These are phyloP conservation scores for Girardinichthys multiradiatus DNA, from an alignment of 2,113 vertebrate species.

Conservation along the genomic window DNA sequence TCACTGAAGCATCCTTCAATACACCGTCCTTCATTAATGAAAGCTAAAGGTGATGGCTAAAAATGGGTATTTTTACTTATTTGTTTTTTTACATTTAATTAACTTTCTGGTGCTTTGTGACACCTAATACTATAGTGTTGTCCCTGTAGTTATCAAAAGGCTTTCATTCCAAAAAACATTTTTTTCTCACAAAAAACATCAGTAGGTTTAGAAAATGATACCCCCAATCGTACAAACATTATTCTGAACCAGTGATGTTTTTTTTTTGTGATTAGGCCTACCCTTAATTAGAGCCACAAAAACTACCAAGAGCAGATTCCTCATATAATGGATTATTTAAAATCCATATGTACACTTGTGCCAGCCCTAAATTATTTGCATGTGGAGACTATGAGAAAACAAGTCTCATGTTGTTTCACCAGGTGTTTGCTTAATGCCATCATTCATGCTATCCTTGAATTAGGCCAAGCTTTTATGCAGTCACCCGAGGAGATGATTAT, in stretches of 20 bases:
- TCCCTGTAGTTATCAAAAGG: background rate
- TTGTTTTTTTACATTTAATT: too few species aligned
- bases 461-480: slow-evolving; percentile 10
- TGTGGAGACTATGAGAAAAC: slow-evolving; percentile 9
- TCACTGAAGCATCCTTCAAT: too few species aligned
- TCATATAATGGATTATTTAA: background rate
- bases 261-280: too few species aligned
- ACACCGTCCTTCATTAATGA: too few species aligned
- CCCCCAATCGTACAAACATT: too few species aligned
- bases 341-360: background rate
- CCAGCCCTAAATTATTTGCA: background rate
- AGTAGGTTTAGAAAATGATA: background rate
- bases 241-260: too few species aligned
- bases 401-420: slow-evolving; percentile 17
- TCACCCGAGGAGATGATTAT: background rate
- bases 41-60: background rate
- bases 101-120: too few species aligned
- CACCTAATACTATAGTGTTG: too few species aligned
- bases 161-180: background rate
- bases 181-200: background rate
- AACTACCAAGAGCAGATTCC: background rate
- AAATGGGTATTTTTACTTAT: too few species aligned
- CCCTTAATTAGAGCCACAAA: background rate
- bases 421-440: slow-evolving; percentile 18
- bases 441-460: background rate